Evolutionary conservation across 2,113 vertebrate species (phyloP), one percentile per base, ranked within the genome.

Genomic region (Chaetodon auriga): DNA sequence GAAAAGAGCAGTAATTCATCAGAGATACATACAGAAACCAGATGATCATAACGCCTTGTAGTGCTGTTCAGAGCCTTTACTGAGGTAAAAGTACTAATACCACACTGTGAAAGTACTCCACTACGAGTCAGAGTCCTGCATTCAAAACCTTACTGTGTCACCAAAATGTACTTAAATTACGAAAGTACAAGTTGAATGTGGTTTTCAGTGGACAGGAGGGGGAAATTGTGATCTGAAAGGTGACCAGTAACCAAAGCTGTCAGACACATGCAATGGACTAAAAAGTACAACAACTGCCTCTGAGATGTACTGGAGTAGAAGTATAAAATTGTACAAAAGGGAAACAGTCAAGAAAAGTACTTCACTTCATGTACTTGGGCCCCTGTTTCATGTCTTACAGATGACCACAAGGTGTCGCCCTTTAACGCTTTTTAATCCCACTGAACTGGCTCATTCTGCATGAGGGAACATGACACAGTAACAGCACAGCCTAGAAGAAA

Each of bases 381-480:
- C 4, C 35, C 38, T 35, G 6, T 1, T 9, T 66, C 10, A 36
- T 41, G 19, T 64, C 41, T 35, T 9, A 13, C 10, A 11, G 2
- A 19, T 63, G 58, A 15, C 83, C 91, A 90, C 83, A 58, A 82
- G 83, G 36, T 78, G 91, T 51, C 63, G 13, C 65, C 1, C 15
- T 79, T 65, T 23, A 7, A n/a, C 64, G 7, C 13, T 23, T 63
- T 48, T 23, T 1, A 51, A 19, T 36, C 1, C 5, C 8, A n/a
- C 41, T 15, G 7, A 54, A 46, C 15, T 14, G 3, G 12, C 23
- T 9, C 19, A 4, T 5, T 10, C 21, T 30, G 57, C 9, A 2
- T 7, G 25, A 19, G 1, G 4, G 15, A 30, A 12, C 6, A 4
- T 15, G 51, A 71, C 36, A 45, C 58, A 30, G 2, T 30, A 30